Evolutionary conservation across 1,140 invertebrate genomes (phyloP).

Genomic region (Euura saliciscinereae): DNA sequence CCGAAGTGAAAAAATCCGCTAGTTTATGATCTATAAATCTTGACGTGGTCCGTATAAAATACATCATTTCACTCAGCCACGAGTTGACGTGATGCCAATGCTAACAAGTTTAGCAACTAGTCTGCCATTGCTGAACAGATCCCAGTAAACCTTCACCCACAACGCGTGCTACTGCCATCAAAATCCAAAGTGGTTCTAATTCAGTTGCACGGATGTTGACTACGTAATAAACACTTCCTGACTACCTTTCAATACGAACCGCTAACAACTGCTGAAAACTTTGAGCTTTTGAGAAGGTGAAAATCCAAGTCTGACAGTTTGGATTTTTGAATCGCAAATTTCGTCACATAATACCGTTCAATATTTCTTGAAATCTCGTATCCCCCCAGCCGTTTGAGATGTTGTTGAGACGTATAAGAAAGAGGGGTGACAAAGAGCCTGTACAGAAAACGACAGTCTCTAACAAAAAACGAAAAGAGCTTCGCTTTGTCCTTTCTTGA

Average conservation of each 20-base stretch:
- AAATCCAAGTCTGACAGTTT: no score
- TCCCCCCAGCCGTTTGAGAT: background rate
- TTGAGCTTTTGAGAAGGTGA: no score
- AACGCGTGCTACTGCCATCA: background rate
- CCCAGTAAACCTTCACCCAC: background rate
- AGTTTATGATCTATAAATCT: slow-evolving; percentile 3
- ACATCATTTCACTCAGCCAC: background rate
- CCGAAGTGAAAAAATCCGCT: no score
- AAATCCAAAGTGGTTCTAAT: background rate
- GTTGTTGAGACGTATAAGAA: background rate
- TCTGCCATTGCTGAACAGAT: background rate
- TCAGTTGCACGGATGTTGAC: background rate
- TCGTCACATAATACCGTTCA: no score
- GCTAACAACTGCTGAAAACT: no score
- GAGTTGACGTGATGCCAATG: background rate
- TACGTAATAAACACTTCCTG: no score
- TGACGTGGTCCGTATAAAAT: background rate
- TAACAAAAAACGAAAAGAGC: background rate
- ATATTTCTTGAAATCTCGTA: background rate
- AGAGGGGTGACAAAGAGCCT: background rate
- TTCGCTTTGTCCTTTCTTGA: background rate
- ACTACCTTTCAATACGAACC: no score
- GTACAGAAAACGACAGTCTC: background rate
- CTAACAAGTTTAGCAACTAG: background rate
- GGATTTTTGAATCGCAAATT: no score